Evolutionary conservation across 1,140 invertebrate genomes (phyloP).

Genomic region (Coptotermes formosanus): DNA sequence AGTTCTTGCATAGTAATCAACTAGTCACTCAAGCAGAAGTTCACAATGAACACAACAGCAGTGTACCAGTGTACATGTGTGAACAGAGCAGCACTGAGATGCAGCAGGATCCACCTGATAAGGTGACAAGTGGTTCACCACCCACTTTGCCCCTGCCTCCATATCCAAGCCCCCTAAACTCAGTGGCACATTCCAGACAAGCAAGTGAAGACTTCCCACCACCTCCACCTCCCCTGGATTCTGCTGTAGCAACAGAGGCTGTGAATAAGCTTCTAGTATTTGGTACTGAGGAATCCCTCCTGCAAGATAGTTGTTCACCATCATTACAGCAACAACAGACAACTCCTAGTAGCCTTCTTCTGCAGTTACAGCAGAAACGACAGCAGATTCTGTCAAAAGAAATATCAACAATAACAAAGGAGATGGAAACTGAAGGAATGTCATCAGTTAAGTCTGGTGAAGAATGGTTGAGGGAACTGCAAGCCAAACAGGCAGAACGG

Average conservation of each 20-base stretch:
- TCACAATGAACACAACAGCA: slow-evolving; percentile 66
- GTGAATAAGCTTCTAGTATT: slow-evolving; percentile 35
- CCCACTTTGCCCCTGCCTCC: slow-evolving; percentile 68
- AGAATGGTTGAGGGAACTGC: slow-evolving; percentile 73
- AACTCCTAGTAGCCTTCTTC: slow-evolving; percentile 59
- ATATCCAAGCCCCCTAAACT: slow-evolving; percentile 73
- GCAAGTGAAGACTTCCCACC: slow-evolving; percentile 86
- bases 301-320: slow-evolving; percentile 26
- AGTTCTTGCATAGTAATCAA: slow-evolving; percentile 50
- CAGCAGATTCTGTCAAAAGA: slow-evolving; percentile 39
- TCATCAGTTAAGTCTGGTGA: slow-evolving; percentile 51
- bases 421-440: slow-evolving; percentile 22
- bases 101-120: slow-evolving; percentile 48
- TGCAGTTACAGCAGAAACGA: slow-evolving; percentile 73
- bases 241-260: slow-evolving; percentile 47
- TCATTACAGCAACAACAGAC: slow-evolving; percentile 43
- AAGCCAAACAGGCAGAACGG: slow-evolving; percentile 71
- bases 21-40: slow-evolving; percentile 78
- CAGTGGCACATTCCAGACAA: slow-evolving; percentile 76
- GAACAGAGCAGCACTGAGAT: neutral
- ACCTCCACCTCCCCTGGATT: slow-evolving; percentile 68
- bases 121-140: slow-evolving; percentile 43
- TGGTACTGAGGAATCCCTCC: neutral
- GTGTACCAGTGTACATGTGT: slow-evolving; percentile 38
- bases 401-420: neutral